phyloP scores from a whole-genome alignment of 2,888 invertebrate genomes.

The Arctia plantaginis region DNA sequence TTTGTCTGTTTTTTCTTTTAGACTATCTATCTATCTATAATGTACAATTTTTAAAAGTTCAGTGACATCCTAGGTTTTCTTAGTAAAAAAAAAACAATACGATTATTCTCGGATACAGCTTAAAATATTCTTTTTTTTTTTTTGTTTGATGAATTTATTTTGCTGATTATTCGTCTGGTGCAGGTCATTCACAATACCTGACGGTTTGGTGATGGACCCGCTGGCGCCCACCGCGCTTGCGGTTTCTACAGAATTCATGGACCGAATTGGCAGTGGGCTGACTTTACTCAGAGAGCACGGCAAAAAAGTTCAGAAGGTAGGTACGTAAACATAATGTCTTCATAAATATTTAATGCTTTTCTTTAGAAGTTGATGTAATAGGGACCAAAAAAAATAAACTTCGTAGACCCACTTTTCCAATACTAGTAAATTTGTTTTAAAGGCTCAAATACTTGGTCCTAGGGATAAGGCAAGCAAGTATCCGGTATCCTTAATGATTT shows the following conservation, averaged over 20 bases:
- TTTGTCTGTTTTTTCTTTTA: background rate
- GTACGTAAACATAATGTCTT: conserved; percentile 23
- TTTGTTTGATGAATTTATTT: background rate
- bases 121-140: background rate
- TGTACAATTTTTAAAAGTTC: background rate
- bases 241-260: conserved; percentile 81
- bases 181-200: conserved; percentile 82
- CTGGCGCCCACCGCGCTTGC: conserved; percentile 79
- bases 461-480: too few relatives aligned
- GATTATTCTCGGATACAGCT: background rate
- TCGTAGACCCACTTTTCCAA: too few relatives aligned
- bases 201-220: conserved; percentile 83
- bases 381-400: background rate
- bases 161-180: conserved; percentile 22
- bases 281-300: conserved; percentile 78
- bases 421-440: background rate
- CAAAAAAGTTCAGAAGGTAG: conserved; percentile 82
- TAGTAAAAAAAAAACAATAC: background rate
- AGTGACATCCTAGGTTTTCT: background rate
- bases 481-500: background rate
- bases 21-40: background rate
- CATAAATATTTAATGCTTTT: background rate
- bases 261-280: conserved; percentile 79
- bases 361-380: background rate
- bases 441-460: background rate